These are phyloP conservation scores for Aurelia sp. DNA, from an alignment of 30 jellyfish, hydroid and myxozoan genomes.

Conservation along the genomic window DNA sequence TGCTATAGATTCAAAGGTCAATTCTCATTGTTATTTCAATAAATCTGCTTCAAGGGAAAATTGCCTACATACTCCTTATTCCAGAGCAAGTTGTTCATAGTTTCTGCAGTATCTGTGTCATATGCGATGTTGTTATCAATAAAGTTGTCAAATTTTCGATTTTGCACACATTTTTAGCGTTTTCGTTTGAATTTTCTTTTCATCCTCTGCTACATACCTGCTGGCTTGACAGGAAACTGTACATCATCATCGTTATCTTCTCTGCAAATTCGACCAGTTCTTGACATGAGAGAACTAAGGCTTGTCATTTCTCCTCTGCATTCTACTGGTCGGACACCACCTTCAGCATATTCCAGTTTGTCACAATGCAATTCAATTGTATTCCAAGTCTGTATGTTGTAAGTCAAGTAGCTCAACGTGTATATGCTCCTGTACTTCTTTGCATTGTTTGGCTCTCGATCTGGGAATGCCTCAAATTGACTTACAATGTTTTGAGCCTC, in stretches of 20 bases:
- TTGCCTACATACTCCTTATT: too few relatives aligned
- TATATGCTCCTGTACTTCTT: constrained; percentile 3
- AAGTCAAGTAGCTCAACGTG: constrained; percentile 25
- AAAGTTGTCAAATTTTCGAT: too few relatives aligned
- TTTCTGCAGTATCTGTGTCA: too few relatives aligned
- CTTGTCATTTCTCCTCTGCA: constrained; percentile 39
- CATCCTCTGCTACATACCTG: too few relatives aligned
- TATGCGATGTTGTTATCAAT: too few relatives aligned
- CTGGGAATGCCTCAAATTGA: constrained; percentile 13
- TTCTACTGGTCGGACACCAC: constrained; percentile 28
- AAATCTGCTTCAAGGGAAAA: too few relatives aligned
- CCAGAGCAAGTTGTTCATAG: too few relatives aligned
- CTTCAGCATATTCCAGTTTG: constrained; percentile 32
- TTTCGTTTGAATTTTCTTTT: too few relatives aligned
- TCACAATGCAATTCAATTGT: constrained; percentile 22
- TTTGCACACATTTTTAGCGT: too few relatives aligned
- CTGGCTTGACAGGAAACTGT: constrained; percentile 1
- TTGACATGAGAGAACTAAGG: constrained; percentile 19
- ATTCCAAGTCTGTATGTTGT: constrained; percentile 24
- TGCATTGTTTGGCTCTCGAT: constrained; percentile 2
- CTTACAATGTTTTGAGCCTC: constrained; percentile 32
- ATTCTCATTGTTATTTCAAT: too few relatives aligned
- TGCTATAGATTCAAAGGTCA: too few relatives aligned
- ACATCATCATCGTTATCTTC: constrained; percentile 1
- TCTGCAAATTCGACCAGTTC: constrained; percentile 14